Percentiles rank a stretch among this genome's conserved stretches.
phyloP scores from a whole-genome alignment of 2,888 invertebrate genomes.

The Nyleta sp. region DNA sequence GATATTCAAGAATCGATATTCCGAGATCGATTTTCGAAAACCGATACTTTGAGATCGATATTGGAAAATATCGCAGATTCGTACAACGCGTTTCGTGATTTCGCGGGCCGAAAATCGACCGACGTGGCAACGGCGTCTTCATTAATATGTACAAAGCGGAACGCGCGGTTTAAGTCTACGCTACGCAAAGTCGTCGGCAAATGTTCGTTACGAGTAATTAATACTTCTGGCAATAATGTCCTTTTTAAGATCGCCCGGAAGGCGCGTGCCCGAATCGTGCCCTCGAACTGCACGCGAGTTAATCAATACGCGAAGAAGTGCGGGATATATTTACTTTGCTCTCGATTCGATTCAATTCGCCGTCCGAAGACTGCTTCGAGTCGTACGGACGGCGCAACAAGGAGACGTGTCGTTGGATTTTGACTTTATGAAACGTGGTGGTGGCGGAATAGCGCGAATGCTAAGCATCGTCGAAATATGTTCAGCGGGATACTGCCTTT shows the following conservation, averaged over 20 bases:
- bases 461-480: too few species aligned
- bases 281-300: slow-evolving; percentile 32
- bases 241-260: slow-evolving; percentile 72
- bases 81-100: too few species aligned
- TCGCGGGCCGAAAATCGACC: too few species aligned
- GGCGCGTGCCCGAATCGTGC: slow-evolving; percentile 53
- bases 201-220: slow-evolving; percentile 71
- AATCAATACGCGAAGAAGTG: slow-evolving; percentile 37
- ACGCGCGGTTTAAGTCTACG: slow-evolving; percentile 20
- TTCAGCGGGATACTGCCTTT: background rate
- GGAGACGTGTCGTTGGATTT: background rate
- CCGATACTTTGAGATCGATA: too few species aligned
- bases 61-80: too few species aligned
- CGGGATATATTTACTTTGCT: slow-evolving; percentile 22
- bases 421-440: background rate
- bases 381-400: too few species aligned
- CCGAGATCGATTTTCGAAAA: too few species aligned
- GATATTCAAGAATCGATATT: too few species aligned
- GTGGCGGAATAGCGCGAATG: background rate
- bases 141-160: slow-evolving; percentile 30
- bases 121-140: too few species aligned
- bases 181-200: slow-evolving; percentile 4
- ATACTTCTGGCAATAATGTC: slow-evolving; percentile 80
- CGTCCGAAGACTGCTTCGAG: too few species aligned
- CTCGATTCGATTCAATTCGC: too few species aligned